phyloP scores from a whole-genome alignment of 2,888 invertebrate species.

The Sepioteuthis lessoniana region DNA sequence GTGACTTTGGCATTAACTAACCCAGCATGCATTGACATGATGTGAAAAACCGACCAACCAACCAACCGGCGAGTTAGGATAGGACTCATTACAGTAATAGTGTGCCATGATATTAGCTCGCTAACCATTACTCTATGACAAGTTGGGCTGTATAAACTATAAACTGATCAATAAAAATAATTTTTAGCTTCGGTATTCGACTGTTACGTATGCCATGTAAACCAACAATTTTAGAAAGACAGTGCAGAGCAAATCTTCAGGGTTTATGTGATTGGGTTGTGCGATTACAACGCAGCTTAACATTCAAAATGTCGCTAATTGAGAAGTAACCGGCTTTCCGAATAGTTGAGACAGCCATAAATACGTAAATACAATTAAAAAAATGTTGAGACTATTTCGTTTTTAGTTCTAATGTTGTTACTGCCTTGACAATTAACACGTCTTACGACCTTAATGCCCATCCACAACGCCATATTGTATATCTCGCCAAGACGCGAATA shows the following conservation, averaged over 20 bases:
- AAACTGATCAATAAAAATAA: neutral
- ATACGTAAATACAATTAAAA: neutral
- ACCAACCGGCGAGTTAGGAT: no score
- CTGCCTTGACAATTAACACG: neutral
- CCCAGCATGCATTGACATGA: no score
- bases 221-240: neutral
- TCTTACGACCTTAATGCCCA: neutral
- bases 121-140: no score
- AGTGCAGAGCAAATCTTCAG: neutral
- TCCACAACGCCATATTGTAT: neutral
- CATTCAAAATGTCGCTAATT: neutral
- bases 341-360: neutral
- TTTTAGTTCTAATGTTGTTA: neutral
- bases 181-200: neutral
- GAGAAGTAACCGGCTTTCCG: neutral
- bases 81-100: no score
- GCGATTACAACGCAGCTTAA: neutral
- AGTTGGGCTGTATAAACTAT: no score
- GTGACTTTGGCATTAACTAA: no score
- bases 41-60: no score
- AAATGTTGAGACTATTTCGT: neutral
- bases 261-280: neutral
- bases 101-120: no score
- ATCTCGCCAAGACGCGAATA: neutral
- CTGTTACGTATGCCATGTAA: neutral